Evolutionary conservation across 2,888 invertebrate genomes (phyloP).

Genomic region (Zonitis immaculata): DNA sequence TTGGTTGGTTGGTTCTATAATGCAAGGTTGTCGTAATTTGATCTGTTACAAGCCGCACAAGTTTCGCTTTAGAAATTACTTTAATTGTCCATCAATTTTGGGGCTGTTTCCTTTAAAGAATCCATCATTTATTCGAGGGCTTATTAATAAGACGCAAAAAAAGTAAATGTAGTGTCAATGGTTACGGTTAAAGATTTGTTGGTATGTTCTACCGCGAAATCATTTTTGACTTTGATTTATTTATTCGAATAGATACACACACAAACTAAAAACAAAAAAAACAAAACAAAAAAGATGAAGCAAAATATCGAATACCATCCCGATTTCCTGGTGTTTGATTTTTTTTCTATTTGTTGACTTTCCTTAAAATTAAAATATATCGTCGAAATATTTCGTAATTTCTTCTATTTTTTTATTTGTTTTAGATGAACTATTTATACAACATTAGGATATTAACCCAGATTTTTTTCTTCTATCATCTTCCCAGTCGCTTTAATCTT

Average conservation of each 20-base stretch:
- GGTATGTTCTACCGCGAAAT: conserved; percentile 5
- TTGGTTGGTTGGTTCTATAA: background rate
- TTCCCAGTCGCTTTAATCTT: background rate
- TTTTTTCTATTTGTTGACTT: no score
- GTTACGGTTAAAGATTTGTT: conserved; percentile 1
- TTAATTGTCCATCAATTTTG: background rate
- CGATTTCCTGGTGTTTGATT: no score
- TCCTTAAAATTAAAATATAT: no score
- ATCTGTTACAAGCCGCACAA: background rate
- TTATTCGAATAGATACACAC: no score
- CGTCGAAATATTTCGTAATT: background rate
- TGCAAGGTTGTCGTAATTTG: background rate
- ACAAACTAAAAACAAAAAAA: no score
- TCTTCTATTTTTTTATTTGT: background rate
- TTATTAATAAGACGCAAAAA: background rate
- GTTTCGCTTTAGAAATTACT: background rate
- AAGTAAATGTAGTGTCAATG: background rate
- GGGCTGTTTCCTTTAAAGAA: background rate
- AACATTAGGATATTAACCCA: conserved; percentile 1
- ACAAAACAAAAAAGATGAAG: no score
- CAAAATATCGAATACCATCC: no score
- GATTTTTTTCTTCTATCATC: background rate
- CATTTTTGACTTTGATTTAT: conserved; percentile 1
- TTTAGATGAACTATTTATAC: conserved; percentile 5
- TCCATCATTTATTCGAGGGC: background rate